Evolutionary conservation across 1,140 invertebrate genomes (phyloP).

Genomic region (Brachionus koreanus): DNA sequence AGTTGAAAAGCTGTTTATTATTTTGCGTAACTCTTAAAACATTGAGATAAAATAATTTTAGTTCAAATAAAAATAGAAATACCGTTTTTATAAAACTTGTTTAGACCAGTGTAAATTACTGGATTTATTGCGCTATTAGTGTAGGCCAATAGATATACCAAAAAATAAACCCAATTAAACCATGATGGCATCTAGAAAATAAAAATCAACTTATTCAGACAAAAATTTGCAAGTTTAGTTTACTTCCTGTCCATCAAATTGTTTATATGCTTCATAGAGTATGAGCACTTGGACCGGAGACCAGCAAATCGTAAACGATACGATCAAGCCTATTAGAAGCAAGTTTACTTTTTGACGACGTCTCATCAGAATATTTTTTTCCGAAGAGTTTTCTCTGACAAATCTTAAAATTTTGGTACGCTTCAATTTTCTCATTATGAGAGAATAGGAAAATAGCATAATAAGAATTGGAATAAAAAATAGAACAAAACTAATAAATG

Average conservation of each 20-base stretch:
- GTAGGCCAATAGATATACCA: slow-evolving; percentile 59
- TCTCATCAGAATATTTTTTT: slow-evolving; percentile 49
- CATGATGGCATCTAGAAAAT: slow-evolving; percentile 57
- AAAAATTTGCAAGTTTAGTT: neutral
- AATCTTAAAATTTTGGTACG: slow-evolving; percentile 50
- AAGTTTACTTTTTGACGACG: slow-evolving; percentile 58
- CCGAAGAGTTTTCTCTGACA: slow-evolving; percentile 49
- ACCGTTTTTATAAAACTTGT: slow-evolving; percentile 55
- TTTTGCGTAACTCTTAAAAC: slow-evolving; percentile 20
- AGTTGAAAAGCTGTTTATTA: slow-evolving; percentile 22
- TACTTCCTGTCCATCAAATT: slow-evolving; percentile 47
- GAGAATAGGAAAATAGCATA: slow-evolving; percentile 59
- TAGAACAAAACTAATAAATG: slow-evolving; percentile 57
- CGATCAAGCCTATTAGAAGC: slow-evolving; percentile 58
- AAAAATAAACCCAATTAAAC: slow-evolving; percentile 58
- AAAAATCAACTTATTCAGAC: neutral
- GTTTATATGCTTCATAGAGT: slow-evolving; percentile 50
- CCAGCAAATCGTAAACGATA: slow-evolving; percentile 57
- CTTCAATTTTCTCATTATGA: slow-evolving; percentile 59
- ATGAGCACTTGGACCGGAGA: slow-evolving; percentile 52
- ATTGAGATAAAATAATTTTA: neutral
- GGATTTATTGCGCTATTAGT: slow-evolving; percentile 61
- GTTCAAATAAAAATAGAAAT: neutral
- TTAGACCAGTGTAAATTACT: slow-evolving; percentile 61
- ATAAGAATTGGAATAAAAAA: slow-evolving; percentile 61